phyloP scores from a whole-genome alignment of 2,113 vertebrate genomes.

The Colossoma macropomum region DNA sequence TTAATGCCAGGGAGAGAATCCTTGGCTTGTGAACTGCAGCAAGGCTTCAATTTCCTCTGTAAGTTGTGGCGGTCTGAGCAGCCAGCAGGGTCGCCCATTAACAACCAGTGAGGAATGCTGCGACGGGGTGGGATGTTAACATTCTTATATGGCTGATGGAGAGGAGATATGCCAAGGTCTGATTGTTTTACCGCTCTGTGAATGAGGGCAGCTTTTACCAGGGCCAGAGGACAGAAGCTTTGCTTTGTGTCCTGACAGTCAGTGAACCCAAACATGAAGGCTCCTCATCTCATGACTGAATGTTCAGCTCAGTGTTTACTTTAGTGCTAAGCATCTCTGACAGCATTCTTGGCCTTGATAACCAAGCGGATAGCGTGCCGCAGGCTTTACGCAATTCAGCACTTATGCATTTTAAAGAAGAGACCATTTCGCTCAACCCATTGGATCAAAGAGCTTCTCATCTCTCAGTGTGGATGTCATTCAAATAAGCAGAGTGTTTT shows the following conservation, averaged over 20 bases:
- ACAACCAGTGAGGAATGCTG: constrained; percentile 47
- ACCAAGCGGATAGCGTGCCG: constrained; percentile 4
- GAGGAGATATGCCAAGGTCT: constrained; percentile 39
- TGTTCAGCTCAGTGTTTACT: constrained; percentile 34
- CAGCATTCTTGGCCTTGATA: constrained; percentile 30
- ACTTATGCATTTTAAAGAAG: constrained; percentile 31
- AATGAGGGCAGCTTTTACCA: constrained; percentile 53
- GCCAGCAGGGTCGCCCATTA: constrained; percentile 47
- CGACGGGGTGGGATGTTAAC: constrained; percentile 39
- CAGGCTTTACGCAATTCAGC: constrained; percentile 4
- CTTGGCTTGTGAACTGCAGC: constrained; percentile 35
- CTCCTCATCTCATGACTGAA: constrained; percentile 47
- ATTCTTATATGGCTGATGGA: constrained; percentile 41
- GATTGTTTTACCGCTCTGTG: constrained; percentile 53
- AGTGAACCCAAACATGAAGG: constrained; percentile 57
- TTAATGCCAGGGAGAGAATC: constrained; percentile 29
- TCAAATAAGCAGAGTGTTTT: constrained; percentile 47
- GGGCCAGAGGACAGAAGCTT: constrained; percentile 31
- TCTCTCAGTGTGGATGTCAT: constrained; percentile 42
- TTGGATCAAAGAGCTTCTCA: constrained; percentile 41
- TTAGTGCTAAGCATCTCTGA: constrained; percentile 28
- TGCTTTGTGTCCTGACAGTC: constrained; percentile 46
- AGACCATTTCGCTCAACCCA: constrained; percentile 1
- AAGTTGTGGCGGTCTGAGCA: constrained; percentile 37
- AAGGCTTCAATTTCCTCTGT: constrained; percentile 53